Evolutionary conservation across 2,888 invertebrate genomes (phyloP).

Genomic region (Pheosia gnoma): DNA sequence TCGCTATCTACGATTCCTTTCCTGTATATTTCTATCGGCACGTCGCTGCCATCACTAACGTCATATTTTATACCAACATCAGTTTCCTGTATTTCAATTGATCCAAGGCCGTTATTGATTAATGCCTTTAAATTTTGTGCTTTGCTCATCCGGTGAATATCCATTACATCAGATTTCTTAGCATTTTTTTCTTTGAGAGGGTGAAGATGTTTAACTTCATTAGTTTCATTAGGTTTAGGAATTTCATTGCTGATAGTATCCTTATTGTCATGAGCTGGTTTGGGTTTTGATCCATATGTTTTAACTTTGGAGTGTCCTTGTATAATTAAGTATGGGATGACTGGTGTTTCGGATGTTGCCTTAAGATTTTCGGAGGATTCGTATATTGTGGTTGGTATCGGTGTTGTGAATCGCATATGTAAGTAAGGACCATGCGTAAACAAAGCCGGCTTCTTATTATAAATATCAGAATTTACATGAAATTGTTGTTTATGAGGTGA

Average conservation of each 20-base stretch:
- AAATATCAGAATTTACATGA: conserved; percentile 53
- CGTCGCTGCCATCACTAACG: conserved; percentile 80
- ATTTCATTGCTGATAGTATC: conserved; percentile 77
- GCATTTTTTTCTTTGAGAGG: conserved; percentile 64
- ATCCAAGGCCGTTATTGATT: conserved; percentile 72
- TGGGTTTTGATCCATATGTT: conserved; percentile 88
- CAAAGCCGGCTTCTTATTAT: conserved; percentile 48
- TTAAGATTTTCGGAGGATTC: conserved; percentile 47
- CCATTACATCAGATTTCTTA: conserved; percentile 58
- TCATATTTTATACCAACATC: conserved; percentile 84
- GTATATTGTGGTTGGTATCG: conserved; percentile 75
- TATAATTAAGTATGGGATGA: conserved; percentile 90
- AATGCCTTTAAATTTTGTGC: conserved; percentile 70
- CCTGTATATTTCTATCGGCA: conserved; percentile 82
- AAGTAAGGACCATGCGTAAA: conserved; percentile 73
- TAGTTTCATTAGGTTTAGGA: conserved; percentile 75
- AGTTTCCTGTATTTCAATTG: conserved; percentile 83
- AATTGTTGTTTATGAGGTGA: conserved; percentile 45
- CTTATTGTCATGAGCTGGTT: conserved; percentile 67
- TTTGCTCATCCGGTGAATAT: conserved; percentile 56
- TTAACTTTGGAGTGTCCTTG: conserved; percentile 94
- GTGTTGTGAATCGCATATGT: conserved; percentile 76
- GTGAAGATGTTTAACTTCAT: conserved; percentile 84
- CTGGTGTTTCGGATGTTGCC: conserved; percentile 75
- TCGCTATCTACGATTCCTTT: conserved; percentile 85